These are phyloP conservation scores for Marcusenius ussheri DNA, from an alignment of 2,113 vertebrate genomes.

Conservation along the genomic window DNA sequence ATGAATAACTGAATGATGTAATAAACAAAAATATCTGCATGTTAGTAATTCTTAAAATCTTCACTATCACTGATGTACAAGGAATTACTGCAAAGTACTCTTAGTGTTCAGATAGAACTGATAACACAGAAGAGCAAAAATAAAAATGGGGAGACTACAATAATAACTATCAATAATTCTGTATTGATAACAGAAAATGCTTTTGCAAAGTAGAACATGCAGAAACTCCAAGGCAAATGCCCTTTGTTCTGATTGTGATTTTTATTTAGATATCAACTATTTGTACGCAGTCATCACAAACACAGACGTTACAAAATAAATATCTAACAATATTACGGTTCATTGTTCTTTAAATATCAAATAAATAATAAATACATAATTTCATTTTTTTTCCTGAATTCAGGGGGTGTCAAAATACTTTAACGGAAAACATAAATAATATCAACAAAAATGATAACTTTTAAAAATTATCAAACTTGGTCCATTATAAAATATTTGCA, in stretches of 20 bases:
- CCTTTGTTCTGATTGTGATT: conserved; percentile 46
- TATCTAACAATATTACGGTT: conserved; percentile 82
- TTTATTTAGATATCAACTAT: conserved; percentile 79
- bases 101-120: background rate
- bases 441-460: conserved; percentile 59
- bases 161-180: background rate
- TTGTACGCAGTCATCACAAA: conserved; percentile 74
- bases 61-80: background rate
- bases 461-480: conserved; percentile 91
- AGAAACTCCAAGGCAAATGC: background rate
- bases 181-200: background rate
- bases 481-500: conserved; percentile 98
- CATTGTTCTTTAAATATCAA: conserved; percentile 81
- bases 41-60: background rate
- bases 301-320: conserved; percentile 88
- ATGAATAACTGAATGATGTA: background rate
- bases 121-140: background rate
- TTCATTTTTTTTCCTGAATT: conserved; percentile 56
- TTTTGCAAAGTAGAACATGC: background rate
- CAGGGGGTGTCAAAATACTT: conserved; percentile 74
- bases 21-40: background rate
- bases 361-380: conserved; percentile 82
- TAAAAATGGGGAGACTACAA: background rate
- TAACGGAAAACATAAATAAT: conserved; percentile 64
- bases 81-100: background rate